Percentiles rank a stretch among this genome's conserved stretches.
Conservation (phyloP, 2,113 vertebrate species). For the Sminthopsis crassicaudata region DNA sequence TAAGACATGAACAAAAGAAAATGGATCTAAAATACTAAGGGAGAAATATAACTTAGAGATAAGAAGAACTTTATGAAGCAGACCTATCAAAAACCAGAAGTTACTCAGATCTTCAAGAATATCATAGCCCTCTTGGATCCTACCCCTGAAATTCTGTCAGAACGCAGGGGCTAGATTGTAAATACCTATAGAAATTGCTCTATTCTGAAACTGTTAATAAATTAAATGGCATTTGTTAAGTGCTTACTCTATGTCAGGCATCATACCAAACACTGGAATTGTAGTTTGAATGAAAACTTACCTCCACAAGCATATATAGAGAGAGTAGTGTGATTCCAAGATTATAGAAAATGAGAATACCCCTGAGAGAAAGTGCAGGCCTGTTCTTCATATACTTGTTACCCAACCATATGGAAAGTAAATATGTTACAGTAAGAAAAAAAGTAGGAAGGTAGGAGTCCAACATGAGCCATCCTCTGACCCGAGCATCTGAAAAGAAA, state of each 20-base stretch:
- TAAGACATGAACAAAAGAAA: slow-evolving; percentile 34
- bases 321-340: slow-evolving; percentile 90
- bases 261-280: neutral
- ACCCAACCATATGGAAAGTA: slow-evolving; percentile 89
- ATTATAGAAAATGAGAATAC: slow-evolving; percentile 89
- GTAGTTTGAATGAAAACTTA: slow-evolving; percentile 69
- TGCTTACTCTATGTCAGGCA: neutral
- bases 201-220: neutral
- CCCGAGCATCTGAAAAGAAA: slow-evolving; percentile 87
- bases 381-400: slow-evolving; percentile 89
- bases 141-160: neutral
- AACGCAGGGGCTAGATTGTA: neutral
- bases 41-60: slow-evolving; percentile 40
- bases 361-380: slow-evolving; percentile 88
- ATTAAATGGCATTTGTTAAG: neutral
- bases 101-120: neutral
- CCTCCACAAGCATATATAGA: slow-evolving; percentile 91
- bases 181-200: neutral
- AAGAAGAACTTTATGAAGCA: neutral
- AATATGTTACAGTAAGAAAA: slow-evolving; percentile 86
- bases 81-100: neutral
- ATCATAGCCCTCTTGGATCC: rapidly evolving
- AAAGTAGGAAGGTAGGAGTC: slow-evolving; percentile 92
- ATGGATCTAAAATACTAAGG: neutral
- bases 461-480: slow-evolving; percentile 92